A percentile compares a stretch with the other conserved stretches of the same genome.
Evolutionary conservation across 2,888 invertebrate species (phyloP).

Genomic region (Xanthia togata): DNA sequence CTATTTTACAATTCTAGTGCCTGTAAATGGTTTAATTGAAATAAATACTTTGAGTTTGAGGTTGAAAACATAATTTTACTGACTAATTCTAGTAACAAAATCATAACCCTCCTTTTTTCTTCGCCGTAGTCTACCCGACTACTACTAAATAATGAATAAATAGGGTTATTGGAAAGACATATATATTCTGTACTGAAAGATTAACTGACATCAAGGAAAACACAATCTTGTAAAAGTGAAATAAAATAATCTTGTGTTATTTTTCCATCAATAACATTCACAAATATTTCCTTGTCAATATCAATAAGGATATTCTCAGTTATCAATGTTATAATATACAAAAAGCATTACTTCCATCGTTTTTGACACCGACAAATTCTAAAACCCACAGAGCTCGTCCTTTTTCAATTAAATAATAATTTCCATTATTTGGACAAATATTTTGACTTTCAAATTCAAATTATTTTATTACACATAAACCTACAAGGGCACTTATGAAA

Average conservation of each 20-base stretch:
- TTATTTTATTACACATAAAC: too few relatives aligned
- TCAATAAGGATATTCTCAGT: conserved; percentile 1
- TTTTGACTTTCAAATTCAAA: too few relatives aligned
- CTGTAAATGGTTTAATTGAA: too few relatives aligned
- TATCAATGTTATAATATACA: conserved; percentile 15
- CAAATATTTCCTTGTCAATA: conserved; percentile 24
- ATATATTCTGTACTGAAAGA: neutral
- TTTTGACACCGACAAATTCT: conserved; percentile 39
- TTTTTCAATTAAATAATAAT: conserved; percentile 70
- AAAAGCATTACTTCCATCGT: conserved; percentile 37
- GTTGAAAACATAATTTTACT: too few relatives aligned
- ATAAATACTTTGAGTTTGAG: too few relatives aligned
- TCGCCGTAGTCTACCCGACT: too few relatives aligned
- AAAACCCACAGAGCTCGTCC: conserved; percentile 39
- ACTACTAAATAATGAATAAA: neutral
- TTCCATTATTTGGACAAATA: conserved; percentile 69
- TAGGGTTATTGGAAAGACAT: neutral
- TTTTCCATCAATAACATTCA: conserved; percentile 5
- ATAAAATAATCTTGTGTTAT: neutral
- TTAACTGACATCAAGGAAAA: neutral
- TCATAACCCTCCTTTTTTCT: too few relatives aligned
- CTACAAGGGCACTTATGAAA: too few relatives aligned
- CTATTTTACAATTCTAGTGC: too few relatives aligned
- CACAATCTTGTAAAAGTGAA: neutral
- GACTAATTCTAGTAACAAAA: neutral